Evolutionary conservation across 2,797 vertebrate species (phyloP).

Genomic region (Staurois parvus): DNA sequence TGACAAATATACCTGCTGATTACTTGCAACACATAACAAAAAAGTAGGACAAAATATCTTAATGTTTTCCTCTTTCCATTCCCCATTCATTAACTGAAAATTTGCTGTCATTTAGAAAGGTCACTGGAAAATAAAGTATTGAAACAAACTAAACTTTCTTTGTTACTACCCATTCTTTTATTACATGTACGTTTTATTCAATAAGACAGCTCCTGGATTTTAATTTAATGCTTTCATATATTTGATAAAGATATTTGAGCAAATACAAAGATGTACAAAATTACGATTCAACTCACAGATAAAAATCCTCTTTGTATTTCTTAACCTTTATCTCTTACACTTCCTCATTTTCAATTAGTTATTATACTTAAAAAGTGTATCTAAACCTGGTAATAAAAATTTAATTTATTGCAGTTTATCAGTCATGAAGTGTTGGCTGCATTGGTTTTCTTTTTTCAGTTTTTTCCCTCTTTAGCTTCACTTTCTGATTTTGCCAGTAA

Average conservation of each 20-base stretch:
- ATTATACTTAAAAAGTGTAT: too few species aligned
- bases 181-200: background rate
- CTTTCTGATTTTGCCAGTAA: too few species aligned
- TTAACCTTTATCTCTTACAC: too few species aligned
- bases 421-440: too few species aligned
- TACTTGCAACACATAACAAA: slow-evolving; percentile 75
- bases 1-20: slow-evolving; percentile 80
- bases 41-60: slow-evolving; percentile 81
- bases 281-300: too few species aligned
- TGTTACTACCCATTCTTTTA: slow-evolving; percentile 44
- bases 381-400: too few species aligned
- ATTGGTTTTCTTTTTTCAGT: too few species aligned
- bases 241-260: background rate
- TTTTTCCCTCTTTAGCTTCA: too few species aligned
- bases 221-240: background rate
- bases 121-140: slow-evolving; percentile 70
- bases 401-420: too few species aligned
- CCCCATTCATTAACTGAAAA: slow-evolving; percentile 75
- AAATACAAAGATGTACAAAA: background rate
- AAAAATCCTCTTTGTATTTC: too few species aligned
- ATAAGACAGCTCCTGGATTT: background rate
- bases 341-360: too few species aligned
- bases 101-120: slow-evolving; percentile 78
- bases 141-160: slow-evolving; percentile 67
- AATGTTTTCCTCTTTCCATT: slow-evolving; percentile 77